Evolutionary conservation across 1,140 invertebrate genomes (phyloP).

Genomic region (Plutomurus gul): DNA sequence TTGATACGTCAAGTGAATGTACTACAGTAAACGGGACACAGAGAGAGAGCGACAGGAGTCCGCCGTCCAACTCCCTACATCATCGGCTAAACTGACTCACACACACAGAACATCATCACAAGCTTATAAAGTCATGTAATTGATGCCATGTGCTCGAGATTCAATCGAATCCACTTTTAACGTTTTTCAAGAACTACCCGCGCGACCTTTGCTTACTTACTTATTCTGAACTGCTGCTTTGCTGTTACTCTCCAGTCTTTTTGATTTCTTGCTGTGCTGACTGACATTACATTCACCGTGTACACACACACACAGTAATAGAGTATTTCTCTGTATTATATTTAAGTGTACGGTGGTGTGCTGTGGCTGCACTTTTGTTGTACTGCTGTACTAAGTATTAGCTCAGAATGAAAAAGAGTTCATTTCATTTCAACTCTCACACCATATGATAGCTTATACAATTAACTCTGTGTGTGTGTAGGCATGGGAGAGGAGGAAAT

Average conservation of each 20-base stretch:
- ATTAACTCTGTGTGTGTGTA: too few species aligned
- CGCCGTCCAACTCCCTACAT: not conserved
- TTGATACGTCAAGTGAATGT: constrained; percentile 8
- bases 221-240: not conserved
- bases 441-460: too few species aligned
- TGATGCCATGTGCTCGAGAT: constrained; percentile 17
- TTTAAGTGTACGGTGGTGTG: not conserved
- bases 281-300: too few species aligned
- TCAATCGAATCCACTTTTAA: not conserved
- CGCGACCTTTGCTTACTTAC: not conserved
- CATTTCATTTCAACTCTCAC: too few species aligned
- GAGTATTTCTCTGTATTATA: not conserved
- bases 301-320: not conserved
- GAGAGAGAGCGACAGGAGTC: not conserved
- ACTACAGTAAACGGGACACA: too few species aligned
- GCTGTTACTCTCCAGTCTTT: not conserved
- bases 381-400: too few species aligned
- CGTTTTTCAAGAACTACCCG: not conserved
- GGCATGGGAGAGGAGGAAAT: too few species aligned
- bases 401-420: too few species aligned
- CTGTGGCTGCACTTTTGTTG: too few species aligned
- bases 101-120: not conserved
- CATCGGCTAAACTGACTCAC: not conserved
- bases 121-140: not conserved
- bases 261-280: constrained; percentile 6